These are phyloP conservation scores for Heliocidaris erythrogramma DNA, from an alignment of 35 echinoderm and acorn worm genomes.

Conservation along the genomic window DNA sequence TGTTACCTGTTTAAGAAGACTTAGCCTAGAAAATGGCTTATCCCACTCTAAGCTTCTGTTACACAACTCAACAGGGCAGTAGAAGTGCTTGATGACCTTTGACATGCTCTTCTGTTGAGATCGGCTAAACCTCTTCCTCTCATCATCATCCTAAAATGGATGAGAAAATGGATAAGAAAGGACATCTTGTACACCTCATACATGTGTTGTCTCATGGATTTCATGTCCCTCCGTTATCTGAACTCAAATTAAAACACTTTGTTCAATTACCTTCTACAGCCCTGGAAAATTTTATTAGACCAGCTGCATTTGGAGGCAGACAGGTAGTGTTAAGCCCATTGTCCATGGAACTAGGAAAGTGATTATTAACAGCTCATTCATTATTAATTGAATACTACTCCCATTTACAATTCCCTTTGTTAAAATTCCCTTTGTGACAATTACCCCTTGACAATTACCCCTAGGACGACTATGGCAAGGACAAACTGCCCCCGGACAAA, in stretches of 20 bases:
- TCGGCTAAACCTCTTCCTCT: not conserved
- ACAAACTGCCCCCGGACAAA: no score
- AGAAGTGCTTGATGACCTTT: slow-evolving; percentile 39
- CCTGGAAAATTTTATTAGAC: no score
- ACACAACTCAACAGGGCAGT: slow-evolving; percentile 9
- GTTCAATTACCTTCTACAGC: not conserved
- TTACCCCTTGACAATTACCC: no score
- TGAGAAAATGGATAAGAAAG: not conserved
- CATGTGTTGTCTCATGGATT: no score
- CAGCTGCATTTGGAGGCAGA: no score
- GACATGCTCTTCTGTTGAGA: slow-evolving; percentile 2
- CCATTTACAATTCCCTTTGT: no score
- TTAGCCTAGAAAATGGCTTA: slow-evolving; percentile 10
- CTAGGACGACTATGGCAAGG: no score
- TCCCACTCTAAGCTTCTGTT: slow-evolving; percentile 24
- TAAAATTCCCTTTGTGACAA: no score
- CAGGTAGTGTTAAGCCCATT: no score
- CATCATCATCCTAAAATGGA: slow-evolving; percentile 20
- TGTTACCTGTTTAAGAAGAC: slow-evolving; percentile 41
- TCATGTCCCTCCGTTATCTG: not conserved
- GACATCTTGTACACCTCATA: not conserved
- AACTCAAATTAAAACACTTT: not conserved
- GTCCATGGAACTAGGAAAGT: no score
- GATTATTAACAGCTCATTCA: no score
- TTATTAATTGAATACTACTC: no score